Percentiles rank a stretch among this genome's conserved stretches.
Evolutionary conservation across 2,888 invertebrate genomes (phyloP).

Genomic region (Ceraclea dissimilis): DNA sequence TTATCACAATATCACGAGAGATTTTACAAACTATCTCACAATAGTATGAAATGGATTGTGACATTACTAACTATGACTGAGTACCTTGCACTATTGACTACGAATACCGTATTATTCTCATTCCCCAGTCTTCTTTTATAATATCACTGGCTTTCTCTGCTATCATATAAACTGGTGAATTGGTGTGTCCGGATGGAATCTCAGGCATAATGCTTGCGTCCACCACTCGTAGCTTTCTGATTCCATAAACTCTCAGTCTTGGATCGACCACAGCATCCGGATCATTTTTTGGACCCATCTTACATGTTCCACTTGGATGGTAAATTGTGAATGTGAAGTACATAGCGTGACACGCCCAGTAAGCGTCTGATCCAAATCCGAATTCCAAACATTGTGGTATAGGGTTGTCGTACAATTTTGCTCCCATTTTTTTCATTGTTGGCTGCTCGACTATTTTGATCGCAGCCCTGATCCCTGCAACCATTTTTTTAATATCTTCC

Average conservation of each 20-base stretch:
- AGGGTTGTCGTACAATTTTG: constrained; percentile 51
- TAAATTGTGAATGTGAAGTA: constrained; percentile 64
- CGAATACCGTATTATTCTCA: not conserved
- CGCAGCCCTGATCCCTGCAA: constrained; percentile 55
- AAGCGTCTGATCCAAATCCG: constrained; percentile 56
- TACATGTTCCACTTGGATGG: constrained; percentile 60
- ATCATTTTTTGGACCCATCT: constrained; percentile 54
- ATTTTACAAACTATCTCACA: too few relatives aligned
- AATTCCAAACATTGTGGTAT: constrained; percentile 53
- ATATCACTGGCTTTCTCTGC: constrained; percentile 71
- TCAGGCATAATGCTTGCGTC: constrained; percentile 77
- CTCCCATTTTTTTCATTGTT: constrained; percentile 50
- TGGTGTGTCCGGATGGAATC: constrained; percentile 69
- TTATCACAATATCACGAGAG: too few relatives aligned
- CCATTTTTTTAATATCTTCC: constrained; percentile 56
- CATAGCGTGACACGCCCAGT: constrained; percentile 60
- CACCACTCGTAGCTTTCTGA: constrained; percentile 61
- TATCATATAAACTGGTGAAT: constrained; percentile 72
- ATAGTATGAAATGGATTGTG: too few relatives aligned
- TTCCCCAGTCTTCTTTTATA: constrained; percentile 51
- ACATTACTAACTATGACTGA: too few relatives aligned
- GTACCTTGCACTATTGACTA: not conserved
- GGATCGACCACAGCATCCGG: constrained; percentile 58
- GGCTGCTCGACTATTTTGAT: constrained; percentile 52
- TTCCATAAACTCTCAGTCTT: constrained; percentile 55